Conservation (phyloP, 2,888 invertebrate genomes). For the Timema podura region DNA sequence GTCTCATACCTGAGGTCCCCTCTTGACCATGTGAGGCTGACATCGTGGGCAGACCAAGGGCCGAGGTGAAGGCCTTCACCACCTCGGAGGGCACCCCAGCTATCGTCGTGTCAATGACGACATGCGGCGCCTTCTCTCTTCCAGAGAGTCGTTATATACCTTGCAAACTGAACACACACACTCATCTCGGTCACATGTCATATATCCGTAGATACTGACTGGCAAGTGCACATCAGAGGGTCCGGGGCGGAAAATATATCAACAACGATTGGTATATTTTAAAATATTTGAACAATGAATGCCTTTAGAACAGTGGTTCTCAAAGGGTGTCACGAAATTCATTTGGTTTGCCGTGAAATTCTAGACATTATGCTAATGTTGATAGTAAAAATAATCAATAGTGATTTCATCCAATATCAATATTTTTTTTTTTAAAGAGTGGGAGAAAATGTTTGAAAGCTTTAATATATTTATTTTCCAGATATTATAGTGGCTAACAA, state of each 20-base stretch:
- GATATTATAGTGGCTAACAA: too few species aligned
- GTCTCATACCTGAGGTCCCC: slow-evolving; percentile 58
- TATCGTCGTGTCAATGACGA: slow-evolving; percentile 78
- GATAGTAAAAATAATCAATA: too few species aligned
- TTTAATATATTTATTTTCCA: too few species aligned
- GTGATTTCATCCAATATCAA: too few species aligned
- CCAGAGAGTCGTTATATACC: slow-evolving; percentile 62
- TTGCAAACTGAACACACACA: slow-evolving; percentile 58
- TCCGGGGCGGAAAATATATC: background rate
- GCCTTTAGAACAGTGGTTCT: too few species aligned
- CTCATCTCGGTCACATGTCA: background rate
- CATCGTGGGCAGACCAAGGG: slow-evolving; percentile 75
- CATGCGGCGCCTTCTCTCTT: slow-evolving; percentile 64
- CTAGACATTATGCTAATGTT: too few species aligned
- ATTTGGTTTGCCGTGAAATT: too few species aligned
- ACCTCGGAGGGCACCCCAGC: slow-evolving; percentile 78
- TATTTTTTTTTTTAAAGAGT: too few species aligned
- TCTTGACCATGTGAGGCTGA: slow-evolving; percentile 81
- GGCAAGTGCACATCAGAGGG: too few species aligned
- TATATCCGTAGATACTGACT: too few species aligned
- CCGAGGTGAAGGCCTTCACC: slow-evolving; percentile 76
- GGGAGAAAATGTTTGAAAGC: too few species aligned
- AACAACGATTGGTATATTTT: background rate
- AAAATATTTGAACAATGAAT: background rate
- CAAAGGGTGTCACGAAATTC: too few species aligned